Percentiles rank a stretch among this genome's conserved stretches.
These are phyloP conservation scores for Heteromurus nitidus DNA, from an alignment of 2,888 invertebrate genomes.

Conservation along the genomic window DNA sequence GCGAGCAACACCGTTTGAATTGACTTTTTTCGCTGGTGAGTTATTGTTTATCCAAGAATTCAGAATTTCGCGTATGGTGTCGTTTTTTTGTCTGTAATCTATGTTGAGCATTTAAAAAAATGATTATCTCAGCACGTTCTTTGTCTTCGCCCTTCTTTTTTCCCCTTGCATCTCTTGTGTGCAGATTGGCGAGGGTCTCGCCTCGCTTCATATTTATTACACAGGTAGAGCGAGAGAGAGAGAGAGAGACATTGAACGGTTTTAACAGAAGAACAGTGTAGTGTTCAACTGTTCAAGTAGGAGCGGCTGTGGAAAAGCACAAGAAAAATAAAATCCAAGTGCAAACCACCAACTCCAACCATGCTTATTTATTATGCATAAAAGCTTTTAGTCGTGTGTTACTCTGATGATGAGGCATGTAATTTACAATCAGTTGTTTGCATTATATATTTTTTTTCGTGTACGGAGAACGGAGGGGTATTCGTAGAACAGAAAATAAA, in stretches of 20 bases:
- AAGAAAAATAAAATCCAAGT: neutral
- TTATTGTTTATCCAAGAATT: no score
- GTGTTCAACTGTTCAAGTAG: neutral
- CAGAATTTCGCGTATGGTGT: no score
- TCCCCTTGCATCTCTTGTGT: neutral
- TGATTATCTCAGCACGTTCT: slow-evolving; percentile 28
- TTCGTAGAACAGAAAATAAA: no score
- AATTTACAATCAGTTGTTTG: slow-evolving; percentile 39
- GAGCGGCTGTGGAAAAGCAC: slow-evolving; percentile 17
- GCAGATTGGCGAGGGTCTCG: neutral
- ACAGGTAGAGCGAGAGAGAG: neutral
- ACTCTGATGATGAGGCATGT: slow-evolving; percentile 21
- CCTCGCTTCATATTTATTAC: neutral
- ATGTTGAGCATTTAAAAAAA: neutral
- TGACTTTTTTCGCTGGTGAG: no score
- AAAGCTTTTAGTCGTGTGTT: slow-evolving; percentile 31
- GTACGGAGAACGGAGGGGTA: no score
- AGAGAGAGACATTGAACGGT: neutral
- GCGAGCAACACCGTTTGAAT: no score
- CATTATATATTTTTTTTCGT: no score
- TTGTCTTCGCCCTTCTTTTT: neutral
- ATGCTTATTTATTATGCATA: slow-evolving; percentile 25
- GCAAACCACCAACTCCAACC: no score
- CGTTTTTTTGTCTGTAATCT: slow-evolving; percentile 7
- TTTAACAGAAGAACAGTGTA: neutral